phyloP scores from a whole-genome alignment of 2,797 vertebrate genomes.

The Myripristis murdjan region DNA sequence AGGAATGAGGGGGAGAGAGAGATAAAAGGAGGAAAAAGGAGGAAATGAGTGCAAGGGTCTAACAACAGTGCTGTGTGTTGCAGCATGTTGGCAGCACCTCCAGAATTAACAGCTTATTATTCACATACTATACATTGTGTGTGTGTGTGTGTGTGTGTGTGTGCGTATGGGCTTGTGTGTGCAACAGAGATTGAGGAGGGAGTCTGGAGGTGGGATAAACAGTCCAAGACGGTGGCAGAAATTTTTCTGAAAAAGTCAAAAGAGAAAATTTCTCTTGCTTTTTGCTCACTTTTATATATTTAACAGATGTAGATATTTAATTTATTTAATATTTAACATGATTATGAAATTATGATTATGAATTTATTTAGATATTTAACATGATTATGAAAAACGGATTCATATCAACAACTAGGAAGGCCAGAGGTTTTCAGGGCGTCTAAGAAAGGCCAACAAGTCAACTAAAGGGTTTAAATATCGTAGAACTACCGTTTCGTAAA shows the following conservation, averaged over 20 bases:
- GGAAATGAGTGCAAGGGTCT: slow-evolving; percentile 71
- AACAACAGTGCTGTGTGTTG: slow-evolving; percentile 66
- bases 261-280: neutral
- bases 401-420: neutral
- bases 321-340: too few species aligned
- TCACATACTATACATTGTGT: slow-evolving; percentile 65
- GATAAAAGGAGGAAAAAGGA: slow-evolving; percentile 35
- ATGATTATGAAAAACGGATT: neutral
- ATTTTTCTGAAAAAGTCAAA: neutral
- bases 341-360: too few species aligned
- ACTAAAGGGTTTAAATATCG: too few species aligned
- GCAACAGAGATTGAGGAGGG: slow-evolving; percentile 19
- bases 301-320: too few species aligned
- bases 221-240: neutral
- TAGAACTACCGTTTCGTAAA: too few species aligned
- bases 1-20: slow-evolving; percentile 7
- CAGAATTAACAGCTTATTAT: slow-evolving; percentile 78
- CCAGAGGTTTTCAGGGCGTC: neutral
- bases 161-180: neutral
- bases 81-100: slow-evolving; percentile 71
- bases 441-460: too few species aligned
- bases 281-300: neutral
- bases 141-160: slow-evolving; percentile 11
- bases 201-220: neutral
- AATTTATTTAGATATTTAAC: too few species aligned